These are phyloP conservation scores for Ochlodes sylvanus DNA, from an alignment of 2,888 invertebrate species.

Conservation along the genomic window DNA sequence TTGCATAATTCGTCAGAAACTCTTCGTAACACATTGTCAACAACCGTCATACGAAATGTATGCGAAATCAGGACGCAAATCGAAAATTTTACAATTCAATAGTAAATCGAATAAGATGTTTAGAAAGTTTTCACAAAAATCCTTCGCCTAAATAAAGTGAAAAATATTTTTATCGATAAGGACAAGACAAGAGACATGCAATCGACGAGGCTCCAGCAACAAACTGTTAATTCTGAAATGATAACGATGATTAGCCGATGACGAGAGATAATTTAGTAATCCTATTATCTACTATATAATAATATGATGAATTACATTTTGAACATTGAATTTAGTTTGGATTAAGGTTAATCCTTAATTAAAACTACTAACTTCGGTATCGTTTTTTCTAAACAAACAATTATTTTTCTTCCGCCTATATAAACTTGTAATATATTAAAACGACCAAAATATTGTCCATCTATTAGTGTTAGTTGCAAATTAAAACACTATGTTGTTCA, in stretches of 20 bases:
- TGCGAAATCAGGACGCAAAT: conserved; percentile 16
- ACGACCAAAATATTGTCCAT: no score
- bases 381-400: neutral
- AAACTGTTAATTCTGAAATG: neutral
- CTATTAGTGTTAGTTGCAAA: no score
- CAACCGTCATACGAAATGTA: neutral
- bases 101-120: neutral
- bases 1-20: conserved; percentile 29
- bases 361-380: neutral
- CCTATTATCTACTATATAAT: neutral
- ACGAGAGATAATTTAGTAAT: neutral
- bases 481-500: no score
- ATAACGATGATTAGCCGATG: neutral
- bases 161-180: conserved; percentile 1
- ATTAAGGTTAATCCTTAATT: neutral
- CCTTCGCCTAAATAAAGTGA: neutral
- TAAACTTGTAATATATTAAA: no score
- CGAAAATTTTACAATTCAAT: neutral
- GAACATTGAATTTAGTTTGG: neutral
- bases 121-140: neutral
- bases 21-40: conserved; percentile 24
- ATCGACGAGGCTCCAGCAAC: neutral
- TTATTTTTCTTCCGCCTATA: no score
- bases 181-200: neutral
- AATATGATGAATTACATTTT: neutral